phyloP scores from a whole-genome alignment of 1,140 invertebrate genomes.

The Drosophila kanapiae region DNA sequence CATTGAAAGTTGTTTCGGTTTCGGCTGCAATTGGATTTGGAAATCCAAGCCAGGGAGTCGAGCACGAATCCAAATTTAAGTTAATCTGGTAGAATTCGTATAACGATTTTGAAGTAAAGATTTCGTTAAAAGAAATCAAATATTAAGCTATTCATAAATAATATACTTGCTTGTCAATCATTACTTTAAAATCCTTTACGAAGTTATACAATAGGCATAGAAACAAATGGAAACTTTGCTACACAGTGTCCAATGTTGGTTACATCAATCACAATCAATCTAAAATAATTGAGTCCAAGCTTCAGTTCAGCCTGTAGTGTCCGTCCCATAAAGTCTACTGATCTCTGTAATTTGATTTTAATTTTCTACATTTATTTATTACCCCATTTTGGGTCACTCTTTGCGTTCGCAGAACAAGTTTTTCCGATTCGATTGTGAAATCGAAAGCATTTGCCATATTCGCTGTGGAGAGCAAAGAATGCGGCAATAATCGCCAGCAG shows the following conservation, averaged over 20 bases:
- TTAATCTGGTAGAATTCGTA: too few relatives aligned
- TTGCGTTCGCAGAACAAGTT: slow-evolving; percentile 28
- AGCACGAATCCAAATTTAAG: too few relatives aligned
- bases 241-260: too few relatives aligned
- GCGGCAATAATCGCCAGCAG: slow-evolving; percentile 53
- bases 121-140: too few relatives aligned
- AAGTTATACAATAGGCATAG: neutral
- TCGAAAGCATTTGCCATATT: slow-evolving; percentile 27
- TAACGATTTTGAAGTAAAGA: too few relatives aligned
- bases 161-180: neutral
- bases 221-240: neutral
- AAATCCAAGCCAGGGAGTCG: slow-evolving; percentile 28
- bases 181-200: neutral
- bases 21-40: slow-evolving; percentile 45
- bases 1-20: slow-evolving; percentile 73
- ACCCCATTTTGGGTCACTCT: slow-evolving; percentile 15
- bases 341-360: slow-evolving; percentile 18
- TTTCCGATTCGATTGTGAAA: slow-evolving; percentile 44
- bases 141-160: too few relatives aligned
- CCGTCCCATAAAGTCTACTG: neutral
- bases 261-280: neutral
- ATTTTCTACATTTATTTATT: slow-evolving; percentile 50
- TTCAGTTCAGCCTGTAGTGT: too few relatives aligned
- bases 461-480: slow-evolving; percentile 27
- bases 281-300: neutral